Base-by-base conservation (phyloP, 2,113 vertebrate genomes). In the Actenoides hombroni region DNA sequence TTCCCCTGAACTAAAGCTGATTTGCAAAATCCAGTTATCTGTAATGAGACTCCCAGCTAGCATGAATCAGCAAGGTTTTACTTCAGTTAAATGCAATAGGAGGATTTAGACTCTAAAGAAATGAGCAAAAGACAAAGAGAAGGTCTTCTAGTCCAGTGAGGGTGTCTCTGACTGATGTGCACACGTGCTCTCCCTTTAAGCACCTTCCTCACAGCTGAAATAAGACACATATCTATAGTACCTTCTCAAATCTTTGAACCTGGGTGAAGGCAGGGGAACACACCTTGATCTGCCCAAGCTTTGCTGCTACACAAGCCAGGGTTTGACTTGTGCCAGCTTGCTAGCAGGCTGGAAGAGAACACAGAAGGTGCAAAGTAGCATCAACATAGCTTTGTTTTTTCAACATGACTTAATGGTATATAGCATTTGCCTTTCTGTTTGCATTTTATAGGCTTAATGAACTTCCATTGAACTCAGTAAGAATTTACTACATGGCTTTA, bases 11-110 rank as follows among this genome's bases (percentile, higher is more conserved):
- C 56, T 88, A 74, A 80, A 93, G 42, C 28, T 78, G 83, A 92
- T 94, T 48, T 92, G 35, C 37, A 95, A 74, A 90, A 95, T 83
- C 71, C 89, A 80, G 74, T 96, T 90, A 76, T 70, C 65, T 63
- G 63, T 61, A 67, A 74, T 14, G 5, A 94, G 39, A 68, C 68
- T 54, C 29, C 13, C 61, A 84, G 51, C 16, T 24, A 63, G 76
- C 80, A 53, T 5, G 20, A 91, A 87, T 39, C 73, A 82, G 60
- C 0, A 1, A 79, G 46, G 61, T 67, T 86, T 49, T 40, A 28
- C 61, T 83, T 69, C 0, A 78, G 71, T 40, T 63, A 84, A 83
- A 73, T 4, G 54, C 54, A 91, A 82, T 1, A 33, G 65, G 7
- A 68, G 57, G 56, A 71, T 78, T 86, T 81, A 13, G 6, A 61